phyloP scores from a whole-genome alignment of 1,140 invertebrate species.

The Prorops nasuta region DNA sequence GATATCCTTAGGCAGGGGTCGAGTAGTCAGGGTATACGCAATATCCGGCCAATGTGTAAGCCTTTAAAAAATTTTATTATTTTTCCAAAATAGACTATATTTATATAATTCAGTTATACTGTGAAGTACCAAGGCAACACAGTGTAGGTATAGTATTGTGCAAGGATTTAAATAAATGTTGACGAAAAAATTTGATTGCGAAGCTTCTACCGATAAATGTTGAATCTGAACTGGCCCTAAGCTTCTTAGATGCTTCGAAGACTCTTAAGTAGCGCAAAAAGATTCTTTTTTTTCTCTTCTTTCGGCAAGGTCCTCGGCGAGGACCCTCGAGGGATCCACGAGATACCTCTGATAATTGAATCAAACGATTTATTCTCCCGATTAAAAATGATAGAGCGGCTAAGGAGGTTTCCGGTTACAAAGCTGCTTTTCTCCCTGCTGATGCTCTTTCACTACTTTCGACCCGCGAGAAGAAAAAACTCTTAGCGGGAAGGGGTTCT shows the following conservation, averaged over 20 bases:
- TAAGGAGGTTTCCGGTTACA: slow-evolving; percentile 48
- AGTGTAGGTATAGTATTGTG: too few species aligned
- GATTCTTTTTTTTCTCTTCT: slow-evolving; percentile 40
- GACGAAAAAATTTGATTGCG: too few species aligned
- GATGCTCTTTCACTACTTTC: slow-evolving; percentile 20
- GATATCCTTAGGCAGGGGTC: too few species aligned
- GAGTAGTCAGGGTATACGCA: too few species aligned
- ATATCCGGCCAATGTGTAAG: too few species aligned
- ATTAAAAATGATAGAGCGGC: slow-evolving; percentile 53
- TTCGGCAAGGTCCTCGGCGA: slow-evolving; percentile 13
- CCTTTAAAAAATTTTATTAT: too few species aligned
- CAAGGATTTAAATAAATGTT: too few species aligned
- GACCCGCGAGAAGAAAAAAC: slow-evolving; percentile 18
- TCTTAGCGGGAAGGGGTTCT: slow-evolving; percentile 25
- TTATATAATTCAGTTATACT: too few species aligned
- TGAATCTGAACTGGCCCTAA: slow-evolving; percentile 50
- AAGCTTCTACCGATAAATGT: too few species aligned
- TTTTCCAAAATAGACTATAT: too few species aligned
- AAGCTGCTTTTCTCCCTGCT: slow-evolving; percentile 47
- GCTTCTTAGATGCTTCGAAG: slow-evolving; percentile 51
- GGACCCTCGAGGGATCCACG: slow-evolving; percentile 28
- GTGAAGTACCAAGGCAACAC: too few species aligned
- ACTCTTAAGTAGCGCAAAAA: slow-evolving; percentile 54
- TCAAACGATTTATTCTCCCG: slow-evolving; percentile 57
- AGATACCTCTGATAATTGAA: slow-evolving; percentile 54